These are phyloP conservation scores for Artibeus lituratus DNA, from an alignment of 2,797 vertebrate genomes.

Conservation along the genomic window DNA sequence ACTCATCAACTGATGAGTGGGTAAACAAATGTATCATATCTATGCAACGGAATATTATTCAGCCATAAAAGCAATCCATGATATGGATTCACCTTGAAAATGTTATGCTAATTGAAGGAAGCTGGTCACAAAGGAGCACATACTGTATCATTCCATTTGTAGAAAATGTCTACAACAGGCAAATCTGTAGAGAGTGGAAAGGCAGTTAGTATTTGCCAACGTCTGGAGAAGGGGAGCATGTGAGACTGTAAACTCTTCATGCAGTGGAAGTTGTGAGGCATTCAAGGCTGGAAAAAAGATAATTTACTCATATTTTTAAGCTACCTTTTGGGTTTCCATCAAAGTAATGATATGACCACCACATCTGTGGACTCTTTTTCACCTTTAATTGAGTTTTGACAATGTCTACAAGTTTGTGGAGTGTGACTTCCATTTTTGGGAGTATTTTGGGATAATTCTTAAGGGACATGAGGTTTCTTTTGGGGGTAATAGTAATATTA, in stretches of 20 bases:
- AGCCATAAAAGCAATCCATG: background rate
- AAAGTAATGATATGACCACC: background rate
- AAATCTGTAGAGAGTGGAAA: background rate
- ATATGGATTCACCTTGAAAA: background rate
- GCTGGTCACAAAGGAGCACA: background rate
- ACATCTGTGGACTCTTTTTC: background rate
- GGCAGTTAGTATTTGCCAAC: background rate
- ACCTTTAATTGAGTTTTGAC: background rate
- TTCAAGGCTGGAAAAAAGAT: background rate
- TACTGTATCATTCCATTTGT: background rate
- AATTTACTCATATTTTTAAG: background rate
- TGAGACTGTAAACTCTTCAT: background rate
- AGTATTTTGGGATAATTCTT: background rate
- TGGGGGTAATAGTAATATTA: background rate
- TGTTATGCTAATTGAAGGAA: background rate
- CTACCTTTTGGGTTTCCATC: background rate
- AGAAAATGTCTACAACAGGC: background rate
- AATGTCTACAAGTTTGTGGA: background rate
- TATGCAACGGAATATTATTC: background rate
- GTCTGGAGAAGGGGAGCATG: background rate
- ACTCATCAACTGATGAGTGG: background rate
- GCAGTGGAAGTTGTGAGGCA: background rate
- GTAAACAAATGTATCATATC: background rate
- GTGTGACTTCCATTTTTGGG: background rate
- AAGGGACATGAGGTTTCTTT: background rate